A percentile compares a stretch with the other conserved stretches of the same genome.
Conservation (phyloP, 2,888 invertebrate genomes). For the Copidosoma aretas region DNA sequence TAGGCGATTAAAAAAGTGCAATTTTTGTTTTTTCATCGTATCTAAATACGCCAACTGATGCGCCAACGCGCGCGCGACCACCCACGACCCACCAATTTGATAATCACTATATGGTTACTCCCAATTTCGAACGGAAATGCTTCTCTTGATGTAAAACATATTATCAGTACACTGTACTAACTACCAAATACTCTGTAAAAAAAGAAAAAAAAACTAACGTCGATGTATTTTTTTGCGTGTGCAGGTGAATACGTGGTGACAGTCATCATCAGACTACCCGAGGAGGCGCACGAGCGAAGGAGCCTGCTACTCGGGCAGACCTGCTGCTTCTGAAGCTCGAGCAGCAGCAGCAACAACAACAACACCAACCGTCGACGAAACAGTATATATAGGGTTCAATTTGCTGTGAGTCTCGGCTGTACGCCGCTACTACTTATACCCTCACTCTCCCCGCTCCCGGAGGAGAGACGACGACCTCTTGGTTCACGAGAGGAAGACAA, state of each 20-base stretch:
- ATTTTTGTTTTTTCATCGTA: too few relatives aligned
- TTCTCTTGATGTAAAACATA: slow-evolving; percentile 9
- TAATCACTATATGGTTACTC: neutral
- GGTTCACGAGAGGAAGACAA: neutral
- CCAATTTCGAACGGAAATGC: slow-evolving; percentile 23
- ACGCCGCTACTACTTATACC: too few relatives aligned
- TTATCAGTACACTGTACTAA: too few relatives aligned
- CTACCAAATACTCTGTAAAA: too few relatives aligned
- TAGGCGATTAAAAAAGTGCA: too few relatives aligned
- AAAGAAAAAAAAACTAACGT: too few relatives aligned
- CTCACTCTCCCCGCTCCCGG: too few relatives aligned
- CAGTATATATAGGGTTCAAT: neutral
- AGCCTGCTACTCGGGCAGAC: slow-evolving; percentile 43
- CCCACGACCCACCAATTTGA: too few relatives aligned
- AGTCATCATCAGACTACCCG: slow-evolving; percentile 50
- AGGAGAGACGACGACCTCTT: neutral
- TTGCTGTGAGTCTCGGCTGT: too few relatives aligned
- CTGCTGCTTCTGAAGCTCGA: slow-evolving; percentile 2
- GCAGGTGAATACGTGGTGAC: slow-evolving; percentile 60
- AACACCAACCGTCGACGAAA: slow-evolving; percentile 4
- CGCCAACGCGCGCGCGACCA: too few relatives aligned
- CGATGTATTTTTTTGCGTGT: slow-evolving; percentile 20
- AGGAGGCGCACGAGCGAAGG: slow-evolving; percentile 55
- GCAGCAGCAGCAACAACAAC: neutral
- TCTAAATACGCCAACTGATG: too few relatives aligned